Conservation (phyloP, 2,797 vertebrate species). For the Nothura maculosa region DNA sequence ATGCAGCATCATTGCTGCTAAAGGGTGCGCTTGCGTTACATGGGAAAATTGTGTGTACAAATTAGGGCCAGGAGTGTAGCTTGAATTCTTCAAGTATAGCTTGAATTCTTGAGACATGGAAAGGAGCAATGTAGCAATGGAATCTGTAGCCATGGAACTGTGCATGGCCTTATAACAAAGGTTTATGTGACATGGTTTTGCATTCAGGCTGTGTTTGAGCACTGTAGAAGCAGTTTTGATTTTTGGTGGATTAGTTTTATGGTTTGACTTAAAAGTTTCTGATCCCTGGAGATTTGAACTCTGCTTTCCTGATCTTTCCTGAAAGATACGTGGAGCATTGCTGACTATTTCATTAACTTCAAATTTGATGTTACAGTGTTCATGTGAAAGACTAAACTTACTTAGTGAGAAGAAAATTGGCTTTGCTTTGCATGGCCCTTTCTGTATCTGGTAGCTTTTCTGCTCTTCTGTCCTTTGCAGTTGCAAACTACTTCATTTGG, state of each 20-base stretch:
- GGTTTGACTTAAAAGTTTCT: not conserved
- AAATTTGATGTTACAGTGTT: not conserved
- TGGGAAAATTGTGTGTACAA: not conserved
- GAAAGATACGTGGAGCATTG: not conserved
- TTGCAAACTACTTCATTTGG: not conserved
- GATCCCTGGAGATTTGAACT: not conserved
- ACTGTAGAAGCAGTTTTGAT: not conserved
- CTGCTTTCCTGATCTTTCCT: not conserved
- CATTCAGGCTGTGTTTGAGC: not conserved
- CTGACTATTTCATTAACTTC: not conserved
- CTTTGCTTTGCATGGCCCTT: accelerated
- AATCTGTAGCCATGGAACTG: no score
- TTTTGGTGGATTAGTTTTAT: not conserved
- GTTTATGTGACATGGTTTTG: not conserved
- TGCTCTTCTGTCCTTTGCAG: not conserved
- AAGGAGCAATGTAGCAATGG: not conserved
- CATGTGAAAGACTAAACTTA: accelerated
- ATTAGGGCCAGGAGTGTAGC: not conserved
- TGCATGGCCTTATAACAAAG: not conserved
- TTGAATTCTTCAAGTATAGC: not conserved
- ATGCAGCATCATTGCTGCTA: not conserved
- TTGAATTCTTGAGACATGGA: not conserved
- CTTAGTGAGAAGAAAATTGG: not conserved
- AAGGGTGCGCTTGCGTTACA: not conserved
- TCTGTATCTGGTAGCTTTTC: not conserved